phyloP scores from a whole-genome alignment of 2,113 vertebrate species.

The Eonycteris spelaea region DNA sequence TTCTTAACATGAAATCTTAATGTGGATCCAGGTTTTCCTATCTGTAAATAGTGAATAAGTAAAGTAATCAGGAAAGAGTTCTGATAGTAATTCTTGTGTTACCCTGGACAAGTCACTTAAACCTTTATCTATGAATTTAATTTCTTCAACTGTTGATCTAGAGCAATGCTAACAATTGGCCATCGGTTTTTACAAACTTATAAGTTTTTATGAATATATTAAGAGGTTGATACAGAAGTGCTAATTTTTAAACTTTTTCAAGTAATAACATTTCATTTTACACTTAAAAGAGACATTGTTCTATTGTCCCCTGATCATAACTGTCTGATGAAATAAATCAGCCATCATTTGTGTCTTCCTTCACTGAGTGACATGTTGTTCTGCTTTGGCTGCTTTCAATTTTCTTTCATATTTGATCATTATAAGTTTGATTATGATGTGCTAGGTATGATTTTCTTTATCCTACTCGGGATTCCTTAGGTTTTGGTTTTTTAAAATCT shows the following conservation, averaged over 20 bases:
- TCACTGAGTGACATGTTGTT: not conserved
- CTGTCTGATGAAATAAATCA: not conserved
- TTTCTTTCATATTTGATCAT: not conserved
- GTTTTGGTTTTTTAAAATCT: not conserved
- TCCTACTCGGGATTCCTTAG: not conserved
- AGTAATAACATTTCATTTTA: not conserved
- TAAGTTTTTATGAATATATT: constrained; percentile 32
- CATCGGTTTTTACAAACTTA: not conserved
- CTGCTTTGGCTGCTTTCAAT: not conserved
- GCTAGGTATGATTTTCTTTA: not conserved
- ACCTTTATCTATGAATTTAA: not conserved
- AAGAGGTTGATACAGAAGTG: not conserved
- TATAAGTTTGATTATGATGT: not conserved
- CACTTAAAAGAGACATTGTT: not conserved
- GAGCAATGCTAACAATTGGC: not conserved
- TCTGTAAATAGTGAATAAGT: not conserved
- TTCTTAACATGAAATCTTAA: not conserved
- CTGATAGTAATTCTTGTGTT: constrained; percentile 1
- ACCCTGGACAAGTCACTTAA: not conserved
- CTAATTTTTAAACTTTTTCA: constrained; percentile 8
- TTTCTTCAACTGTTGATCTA: constrained; percentile 24
- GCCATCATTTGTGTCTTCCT: not conserved
- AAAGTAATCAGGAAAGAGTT: not conserved
- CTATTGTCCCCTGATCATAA: not conserved
- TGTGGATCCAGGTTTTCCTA: not conserved